These are phyloP conservation scores for Zonitis immaculata DNA, from an alignment of 2,888 invertebrate genomes.

Conservation along the genomic window DNA sequence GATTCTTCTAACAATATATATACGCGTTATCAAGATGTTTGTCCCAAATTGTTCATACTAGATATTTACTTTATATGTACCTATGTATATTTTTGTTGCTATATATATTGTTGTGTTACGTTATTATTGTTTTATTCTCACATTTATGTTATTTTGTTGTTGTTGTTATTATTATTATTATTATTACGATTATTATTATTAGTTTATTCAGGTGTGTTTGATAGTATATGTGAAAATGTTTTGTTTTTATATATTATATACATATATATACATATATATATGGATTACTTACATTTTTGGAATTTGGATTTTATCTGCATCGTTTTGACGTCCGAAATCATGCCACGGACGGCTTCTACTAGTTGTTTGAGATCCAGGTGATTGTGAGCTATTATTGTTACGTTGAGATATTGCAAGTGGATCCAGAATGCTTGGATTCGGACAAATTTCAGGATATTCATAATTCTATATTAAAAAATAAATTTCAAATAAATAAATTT, in stretches of 20 bases:
- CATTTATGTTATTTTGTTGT: too few species aligned
- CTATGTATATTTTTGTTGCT: too few species aligned
- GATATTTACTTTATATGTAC: too few species aligned
- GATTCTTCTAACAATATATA: not conserved
- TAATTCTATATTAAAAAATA: conserved; percentile 66
- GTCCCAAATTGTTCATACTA: conserved; percentile 27
- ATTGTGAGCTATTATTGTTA: conserved; percentile 42
- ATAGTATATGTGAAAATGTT: not conserved
- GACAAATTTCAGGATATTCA: conserved; percentile 89
- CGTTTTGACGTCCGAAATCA: conserved; percentile 90
- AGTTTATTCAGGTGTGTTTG: not conserved
- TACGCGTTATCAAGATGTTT: not conserved
- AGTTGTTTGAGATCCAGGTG: conserved; percentile 51
- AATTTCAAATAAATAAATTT: too few species aligned
- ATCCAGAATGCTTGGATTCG: conserved; percentile 44
- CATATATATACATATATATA: too few species aligned
- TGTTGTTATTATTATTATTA: too few species aligned
- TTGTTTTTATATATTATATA: too few species aligned
- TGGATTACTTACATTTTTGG: conserved; percentile 95
- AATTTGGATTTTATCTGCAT: conserved; percentile 95
- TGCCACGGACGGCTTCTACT: conserved; percentile 86
- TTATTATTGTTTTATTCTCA: not conserved
- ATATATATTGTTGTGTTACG: conserved; percentile 28
- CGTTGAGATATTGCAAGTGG: conserved; percentile 45
- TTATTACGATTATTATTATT: too few species aligned